Base-by-base conservation (phyloP, 1,140 invertebrate genomes). In the Zaprionus africanus region DNA sequence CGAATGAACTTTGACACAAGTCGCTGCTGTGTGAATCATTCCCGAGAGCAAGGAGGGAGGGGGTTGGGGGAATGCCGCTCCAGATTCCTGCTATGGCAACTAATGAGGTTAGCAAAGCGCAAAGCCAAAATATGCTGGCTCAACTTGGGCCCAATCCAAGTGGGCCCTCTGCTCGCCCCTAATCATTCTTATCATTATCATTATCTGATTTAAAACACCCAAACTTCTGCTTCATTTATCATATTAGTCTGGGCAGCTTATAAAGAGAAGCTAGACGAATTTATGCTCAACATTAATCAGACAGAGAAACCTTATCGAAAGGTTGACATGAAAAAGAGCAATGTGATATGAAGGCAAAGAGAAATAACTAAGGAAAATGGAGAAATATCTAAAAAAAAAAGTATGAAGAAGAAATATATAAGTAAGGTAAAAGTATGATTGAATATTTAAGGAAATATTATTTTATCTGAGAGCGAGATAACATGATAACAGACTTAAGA, bases 141-240 rank as follows among this genome's bases (percentile, higher is more conserved):
- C 43, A 73, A 67, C 17, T 17, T 28, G 13, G 41, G 41, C n/a
- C 7, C 53, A 72, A 58, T 66, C 34, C 46, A 22, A 51, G 9
- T 41, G 4, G 34, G 28, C n/a, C 19, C 36, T 5, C 41, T 43
- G n/a, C 2, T n/a, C 12, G 12, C 38, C n/a, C 41, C 2, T n/a
- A 17, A 24, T 59, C 15, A 60, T 56, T 13, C 49, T 75, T 19
- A 58, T 53, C 59, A 56, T 69, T 22, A 31, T 46, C n/a, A 17
- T 31, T 19, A 74, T 68, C 56, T 57, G 51, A 49, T 61, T 73
- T 12, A 46, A 60, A 67, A 28, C 22, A n/a, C 19, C 19, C 12
- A 46, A 49, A 69, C 67, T 73, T 73, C 34, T 46, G 34, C 12
- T 3, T 62, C 66, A 70, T 75, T 75, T 58, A 63, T 75, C 66